Conservation (phyloP, 2,888 invertebrate species). For the Aspidiotus rigidus region DNA sequence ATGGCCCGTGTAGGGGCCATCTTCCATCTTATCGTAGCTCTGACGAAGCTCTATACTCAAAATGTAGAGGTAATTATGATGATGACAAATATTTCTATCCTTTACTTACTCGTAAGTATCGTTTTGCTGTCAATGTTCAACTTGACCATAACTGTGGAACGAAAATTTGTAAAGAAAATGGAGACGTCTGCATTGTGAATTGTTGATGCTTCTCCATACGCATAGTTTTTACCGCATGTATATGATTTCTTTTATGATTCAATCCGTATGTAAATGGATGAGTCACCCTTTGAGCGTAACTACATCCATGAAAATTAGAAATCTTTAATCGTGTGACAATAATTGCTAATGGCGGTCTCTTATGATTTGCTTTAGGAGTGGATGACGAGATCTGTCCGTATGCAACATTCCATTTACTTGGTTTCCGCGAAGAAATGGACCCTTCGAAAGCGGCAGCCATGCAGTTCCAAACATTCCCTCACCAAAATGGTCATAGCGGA, state of each 20-base stretch:
- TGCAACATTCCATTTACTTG: conserved; percentile 89
- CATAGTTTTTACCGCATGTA: no score
- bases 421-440: conserved; percentile 93
- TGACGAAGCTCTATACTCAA: conserved; percentile 56
- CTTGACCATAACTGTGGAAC: neutral
- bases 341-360: neutral
- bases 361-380: conserved; percentile 49
- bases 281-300: neutral
- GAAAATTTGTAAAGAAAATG: no score
- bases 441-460: conserved; percentile 65
- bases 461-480: conserved; percentile 81
- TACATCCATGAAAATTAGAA: neutral
- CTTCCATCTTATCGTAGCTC: conserved; percentile 54
- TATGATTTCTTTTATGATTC: no score
- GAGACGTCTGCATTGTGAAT: no score
- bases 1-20: conserved; percentile 47
- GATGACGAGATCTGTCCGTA: conserved; percentile 96
- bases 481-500: conserved; percentile 62
- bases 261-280: neutral
- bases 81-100: no score
- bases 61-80: conserved; percentile 37
- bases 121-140: conserved; percentile 1
- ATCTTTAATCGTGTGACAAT: conserved; percentile 1
- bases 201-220: no score
- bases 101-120: neutral